Percentiles rank a stretch among this genome's conserved stretches.
Conservation (phyloP, 92 coral and sea anemone genomes). For the Pocillopora meandrina region DNA sequence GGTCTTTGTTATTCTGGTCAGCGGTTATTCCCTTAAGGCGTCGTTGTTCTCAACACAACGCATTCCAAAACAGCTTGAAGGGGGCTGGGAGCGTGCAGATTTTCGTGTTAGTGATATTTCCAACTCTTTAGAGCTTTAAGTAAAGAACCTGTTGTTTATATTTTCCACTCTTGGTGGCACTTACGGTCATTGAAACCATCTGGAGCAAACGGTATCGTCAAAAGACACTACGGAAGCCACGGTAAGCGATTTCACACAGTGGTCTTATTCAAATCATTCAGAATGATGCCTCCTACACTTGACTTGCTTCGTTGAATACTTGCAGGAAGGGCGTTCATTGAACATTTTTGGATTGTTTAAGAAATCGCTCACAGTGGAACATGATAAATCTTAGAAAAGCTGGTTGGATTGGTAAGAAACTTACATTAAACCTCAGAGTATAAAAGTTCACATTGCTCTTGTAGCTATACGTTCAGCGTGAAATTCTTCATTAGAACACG, state of each 20-base stretch:
- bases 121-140: not conserved
- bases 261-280: not conserved
- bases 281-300: not conserved
- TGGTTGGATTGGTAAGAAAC: conserved; percentile 5
- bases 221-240: not conserved
- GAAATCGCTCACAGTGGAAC: not conserved
- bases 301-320: conserved; percentile 8
- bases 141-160: not conserved
- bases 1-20: conserved; percentile 51
- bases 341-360: conserved; percentile 11
- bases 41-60: not conserved
- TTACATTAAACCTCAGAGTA: not conserved
- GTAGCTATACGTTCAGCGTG: not conserved
- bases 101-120: conserved; percentile 17
- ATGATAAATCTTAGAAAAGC: conserved; percentile 13
- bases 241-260: not conserved
- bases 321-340: conserved; percentile 31
- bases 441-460: not conserved
- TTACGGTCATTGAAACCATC: conserved; percentile 1
- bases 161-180: conserved; percentile 19
- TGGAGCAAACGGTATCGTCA: not conserved
- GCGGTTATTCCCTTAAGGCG: conserved; percentile 46
- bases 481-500: not conserved
- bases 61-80: conserved; percentile 32
- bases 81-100: not conserved